Evolutionary conservation across 2,113 vertebrate genomes (phyloP), one percentile per base, ranked within the genome.

Genomic region (Tyrannus savana): DNA sequence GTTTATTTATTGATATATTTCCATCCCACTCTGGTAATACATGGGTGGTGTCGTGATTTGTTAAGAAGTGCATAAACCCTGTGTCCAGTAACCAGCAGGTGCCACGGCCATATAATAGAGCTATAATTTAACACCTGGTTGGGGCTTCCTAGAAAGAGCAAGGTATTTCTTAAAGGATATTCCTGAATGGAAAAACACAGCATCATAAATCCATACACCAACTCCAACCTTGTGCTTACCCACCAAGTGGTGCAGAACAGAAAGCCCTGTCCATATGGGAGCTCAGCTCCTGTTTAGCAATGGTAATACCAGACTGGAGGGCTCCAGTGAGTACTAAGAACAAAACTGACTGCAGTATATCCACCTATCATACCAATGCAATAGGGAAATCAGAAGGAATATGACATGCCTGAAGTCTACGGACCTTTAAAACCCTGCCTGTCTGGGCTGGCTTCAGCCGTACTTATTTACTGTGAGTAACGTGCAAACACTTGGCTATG

Each of bases 41-140:
- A 87, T 59, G 47, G 64, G 24, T 50, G 42, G 55, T 87, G 80
- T 76, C 68, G 60, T 2, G 35, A 67, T 67, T 90, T 6, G 6
- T 92, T 89, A 71, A 49, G 50, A 84, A 84, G 35, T 41, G 27
- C 73, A 92, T 87, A 77, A 95, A 87, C 73, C 42, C 69, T 77
- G 23, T 64, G 87, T 86, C 50, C 72, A 84, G 46, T 62, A 93
- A 74, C 55, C 35, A 86, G 59, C 59, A 52, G 60, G 21, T 67
- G 68, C 94, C 64, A 77, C 42, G 59, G 83, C 41, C 60, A 71
- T 62, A 33, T 74, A 88, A 89, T 2, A 52, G 59, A 67, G 42
- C 55, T 59, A 10, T 84, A 77, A 93, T 59, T 90, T 74, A 89
- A 67, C 47, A 30, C 5, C 44, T 30, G 63, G 35, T 0, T 88